Evolutionary conservation across 2,113 vertebrate species (phyloP).

Genomic region (Arvicanthis niloticus): DNA sequence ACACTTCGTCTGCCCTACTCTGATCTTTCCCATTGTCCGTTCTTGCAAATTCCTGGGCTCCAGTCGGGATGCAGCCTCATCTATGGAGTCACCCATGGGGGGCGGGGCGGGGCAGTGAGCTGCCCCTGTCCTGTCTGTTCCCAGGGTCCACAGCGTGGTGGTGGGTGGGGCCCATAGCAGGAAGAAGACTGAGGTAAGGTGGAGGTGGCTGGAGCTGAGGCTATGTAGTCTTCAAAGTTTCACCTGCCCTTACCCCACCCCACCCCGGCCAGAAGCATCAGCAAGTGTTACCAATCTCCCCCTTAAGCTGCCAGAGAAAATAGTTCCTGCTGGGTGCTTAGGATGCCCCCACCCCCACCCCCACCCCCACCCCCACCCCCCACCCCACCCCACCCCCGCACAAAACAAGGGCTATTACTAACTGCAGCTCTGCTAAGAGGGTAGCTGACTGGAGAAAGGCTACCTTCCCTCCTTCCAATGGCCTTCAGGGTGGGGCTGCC

Average conservation of each 20-base stretch:
- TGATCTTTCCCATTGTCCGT: no score
- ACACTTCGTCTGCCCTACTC: neutral
- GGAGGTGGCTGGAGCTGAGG: accelerated
- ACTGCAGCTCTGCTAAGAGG: neutral
- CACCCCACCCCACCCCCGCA: neutral
- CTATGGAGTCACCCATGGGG: neutral
- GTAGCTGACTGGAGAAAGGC: neutral
- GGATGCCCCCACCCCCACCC: no score
- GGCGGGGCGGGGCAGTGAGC: no score
- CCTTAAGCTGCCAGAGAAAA: neutral
- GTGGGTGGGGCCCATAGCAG: neutral
- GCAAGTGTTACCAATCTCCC: neutral
- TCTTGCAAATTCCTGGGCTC: neutral
- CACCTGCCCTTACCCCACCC: neutral
- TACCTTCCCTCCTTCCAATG: neutral
- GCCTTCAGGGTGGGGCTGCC: neutral
- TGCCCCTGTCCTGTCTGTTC: neutral
- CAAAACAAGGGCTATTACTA: no score
- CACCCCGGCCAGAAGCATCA: neutral
- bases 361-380: no score
- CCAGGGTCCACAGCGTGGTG: neutral
- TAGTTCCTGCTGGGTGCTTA: neutral
- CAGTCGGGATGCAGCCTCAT: neutral
- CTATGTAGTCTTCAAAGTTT: neutral
- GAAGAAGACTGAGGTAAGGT: neutral